Percentiles rank a stretch among this genome's conserved stretches.
phyloP scores from a whole-genome alignment of 2,888 invertebrate species.

The Drosophila glabriapex region DNA sequence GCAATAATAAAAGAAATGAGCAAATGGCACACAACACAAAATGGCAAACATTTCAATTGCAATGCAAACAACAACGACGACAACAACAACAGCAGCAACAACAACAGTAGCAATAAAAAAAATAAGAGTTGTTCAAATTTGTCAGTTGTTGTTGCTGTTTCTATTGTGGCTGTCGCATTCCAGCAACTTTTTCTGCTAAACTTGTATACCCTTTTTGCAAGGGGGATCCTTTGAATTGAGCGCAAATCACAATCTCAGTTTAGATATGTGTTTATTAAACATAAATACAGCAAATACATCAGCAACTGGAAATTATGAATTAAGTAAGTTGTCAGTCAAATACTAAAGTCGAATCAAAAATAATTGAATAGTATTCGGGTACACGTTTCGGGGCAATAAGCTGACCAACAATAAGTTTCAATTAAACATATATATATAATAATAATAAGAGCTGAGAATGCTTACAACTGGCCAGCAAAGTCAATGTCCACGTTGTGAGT shows the following conservation, averaged over 20 bases:
- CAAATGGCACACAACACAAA: constrained; percentile 46
- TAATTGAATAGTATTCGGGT: neutral
- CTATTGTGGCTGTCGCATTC: constrained; percentile 18
- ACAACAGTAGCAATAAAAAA: neutral
- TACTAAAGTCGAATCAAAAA: neutral
- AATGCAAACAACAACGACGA: constrained; percentile 14
- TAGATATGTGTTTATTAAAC: neutral
- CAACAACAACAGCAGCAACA: constrained; percentile 7
- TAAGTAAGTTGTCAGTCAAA: neutral
- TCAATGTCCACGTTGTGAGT: neutral
- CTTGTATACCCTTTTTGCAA: constrained; percentile 6
- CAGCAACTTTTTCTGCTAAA: neutral
- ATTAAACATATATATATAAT: neutral
- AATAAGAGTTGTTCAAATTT: constrained; percentile 30
- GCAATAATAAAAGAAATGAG: constrained; percentile 65
- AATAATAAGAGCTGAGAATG: neutral
- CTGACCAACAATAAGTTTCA: neutral
- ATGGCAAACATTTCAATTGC: constrained; percentile 64
- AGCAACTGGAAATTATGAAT: neutral
- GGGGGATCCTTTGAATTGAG: neutral
- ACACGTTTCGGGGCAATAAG: neutral
- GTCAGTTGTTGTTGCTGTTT: constrained; percentile 24
- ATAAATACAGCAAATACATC: neutral
- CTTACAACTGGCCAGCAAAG: neutral
- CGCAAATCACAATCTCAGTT: neutral